These are phyloP conservation scores for Holothuria scabra DNA, from an alignment of 53 echinoderm and acorn worm genomes.

Conservation along the genomic window DNA sequence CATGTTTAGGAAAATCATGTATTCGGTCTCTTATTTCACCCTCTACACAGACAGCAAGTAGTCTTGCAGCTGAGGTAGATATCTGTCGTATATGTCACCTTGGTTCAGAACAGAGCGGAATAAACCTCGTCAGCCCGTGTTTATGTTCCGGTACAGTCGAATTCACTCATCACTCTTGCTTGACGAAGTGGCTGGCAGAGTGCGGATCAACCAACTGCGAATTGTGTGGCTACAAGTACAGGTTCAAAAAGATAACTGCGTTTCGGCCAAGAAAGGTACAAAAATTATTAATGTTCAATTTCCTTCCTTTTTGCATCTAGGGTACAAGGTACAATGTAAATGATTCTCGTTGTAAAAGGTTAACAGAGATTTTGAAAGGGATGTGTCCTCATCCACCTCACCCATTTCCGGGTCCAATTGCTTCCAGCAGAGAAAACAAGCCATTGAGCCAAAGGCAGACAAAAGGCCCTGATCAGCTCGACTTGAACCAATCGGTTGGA, in stretches of 20 bases:
- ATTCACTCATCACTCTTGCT: constrained; percentile 76
- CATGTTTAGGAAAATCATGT: too few relatives aligned
- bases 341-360: too few relatives aligned
- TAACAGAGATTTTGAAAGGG: too few relatives aligned
- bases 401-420: too few relatives aligned
- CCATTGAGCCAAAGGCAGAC: too few relatives aligned
- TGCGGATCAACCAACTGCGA: constrained; percentile 75
- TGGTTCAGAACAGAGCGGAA: constrained; percentile 8
- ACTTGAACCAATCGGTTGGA: too few relatives aligned
- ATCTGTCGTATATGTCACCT: constrained; percentile 49
- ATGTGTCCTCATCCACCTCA: too few relatives aligned
- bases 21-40: background rate
- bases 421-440: too few relatives aligned
- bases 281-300: background rate
- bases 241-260: constrained; percentile 45
- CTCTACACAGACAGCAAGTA: constrained; percentile 5
- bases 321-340: too few relatives aligned
- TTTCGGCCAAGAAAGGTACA: constrained; percentile 53
- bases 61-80: constrained; percentile 1
- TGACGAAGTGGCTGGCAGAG: constrained; percentile 75
- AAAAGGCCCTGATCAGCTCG: too few relatives aligned
- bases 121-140: constrained; percentile 57
- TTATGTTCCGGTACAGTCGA: constrained; percentile 73
- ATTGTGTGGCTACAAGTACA: constrained; percentile 78
- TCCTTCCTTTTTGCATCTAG: too few relatives aligned